Evolutionary conservation across 1,140 invertebrate species (phyloP).

Genomic region (Bombus difficillimus): DNA sequence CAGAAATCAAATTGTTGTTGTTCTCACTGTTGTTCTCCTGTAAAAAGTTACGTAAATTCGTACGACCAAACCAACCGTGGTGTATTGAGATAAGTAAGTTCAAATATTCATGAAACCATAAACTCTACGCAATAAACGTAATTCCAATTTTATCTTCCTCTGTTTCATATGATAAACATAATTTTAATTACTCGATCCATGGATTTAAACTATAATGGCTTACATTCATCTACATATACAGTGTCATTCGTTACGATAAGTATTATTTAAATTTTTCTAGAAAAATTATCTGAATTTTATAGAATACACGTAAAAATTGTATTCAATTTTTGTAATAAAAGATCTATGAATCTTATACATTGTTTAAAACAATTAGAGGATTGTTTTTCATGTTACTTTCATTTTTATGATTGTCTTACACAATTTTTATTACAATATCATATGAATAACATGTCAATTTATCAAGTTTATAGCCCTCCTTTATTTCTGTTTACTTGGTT

Average conservation of each 20-base stretch:
- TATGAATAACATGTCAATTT: not conserved
- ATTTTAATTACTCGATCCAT: not conserved
- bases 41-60: not conserved
- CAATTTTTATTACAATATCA: not conserved
- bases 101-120: not conserved
- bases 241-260: too few relatives aligned
- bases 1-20: not conserved
- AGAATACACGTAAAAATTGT: too few relatives aligned
- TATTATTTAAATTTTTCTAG: too few relatives aligned
- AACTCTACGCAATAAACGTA: not conserved
- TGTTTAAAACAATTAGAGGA: too few relatives aligned
- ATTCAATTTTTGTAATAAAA: too few relatives aligned
- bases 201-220: not conserved
- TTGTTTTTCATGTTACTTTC: too few relatives aligned
- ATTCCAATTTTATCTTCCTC: too few relatives aligned
- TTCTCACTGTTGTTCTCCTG: not conserved
- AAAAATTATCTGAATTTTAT: too few relatives aligned
- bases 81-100: not conserved
- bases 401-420: too few relatives aligned
- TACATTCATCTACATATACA: too few relatives aligned
- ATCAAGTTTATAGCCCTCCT: not conserved
- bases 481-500: not conserved
- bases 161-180: not conserved
- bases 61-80: too few relatives aligned
- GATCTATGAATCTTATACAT: too few relatives aligned